Evolutionary conservation across 2,888 invertebrate genomes (phyloP), one percentile per base, ranked within the genome.

Genomic region (Neria commutata): DNA sequence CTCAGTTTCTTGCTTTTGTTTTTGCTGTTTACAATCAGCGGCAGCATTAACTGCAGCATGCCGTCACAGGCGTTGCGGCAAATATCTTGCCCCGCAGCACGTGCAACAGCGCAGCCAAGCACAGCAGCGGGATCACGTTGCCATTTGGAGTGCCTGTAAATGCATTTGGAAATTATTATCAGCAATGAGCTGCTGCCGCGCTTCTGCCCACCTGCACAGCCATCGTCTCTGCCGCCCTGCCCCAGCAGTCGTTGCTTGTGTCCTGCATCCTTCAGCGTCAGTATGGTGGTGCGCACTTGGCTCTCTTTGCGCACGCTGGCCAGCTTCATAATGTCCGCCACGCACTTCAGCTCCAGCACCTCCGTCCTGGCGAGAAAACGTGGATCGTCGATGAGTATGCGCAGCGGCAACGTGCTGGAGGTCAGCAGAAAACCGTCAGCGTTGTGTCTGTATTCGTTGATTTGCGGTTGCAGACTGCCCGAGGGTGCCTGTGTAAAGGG

Each of bases 401-500:
- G 81, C 62, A 82, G 70, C 65, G 81, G 80, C 64, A 80, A 66
- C 67, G 73, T 81, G 69, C 79, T 78, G 52, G 76, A 72, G 59
- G 76, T 78, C 49, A 82, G 74, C 40, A 73, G 69, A 64, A 80
- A 81, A 58, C 81, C 81, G 52, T 81, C 77, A 48, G 69, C 65
- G 60, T 75, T 77, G 59, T 77, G 78, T 64, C 77, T 76, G 72
- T 79, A 75, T 68, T 82, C 82, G 66, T 80, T 80, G 70, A 78
- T 75, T 73, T 79, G 79, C 47, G 79, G 79, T 65, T 77, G 76
- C 25, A 82, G 68, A 54, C 75, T 72, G 61, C 69, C 72, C 51
- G 70, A 64, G 50, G 80, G 72, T 57, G 81, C 81, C 81, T 81
- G 65, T 10, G 46, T 33, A 24, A 42, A 51, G 34, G 25, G 6